These are phyloP conservation scores for Nipponacmea schrenckii DNA, from an alignment of 2,888 invertebrate genomes.

Conservation along the genomic window DNA sequence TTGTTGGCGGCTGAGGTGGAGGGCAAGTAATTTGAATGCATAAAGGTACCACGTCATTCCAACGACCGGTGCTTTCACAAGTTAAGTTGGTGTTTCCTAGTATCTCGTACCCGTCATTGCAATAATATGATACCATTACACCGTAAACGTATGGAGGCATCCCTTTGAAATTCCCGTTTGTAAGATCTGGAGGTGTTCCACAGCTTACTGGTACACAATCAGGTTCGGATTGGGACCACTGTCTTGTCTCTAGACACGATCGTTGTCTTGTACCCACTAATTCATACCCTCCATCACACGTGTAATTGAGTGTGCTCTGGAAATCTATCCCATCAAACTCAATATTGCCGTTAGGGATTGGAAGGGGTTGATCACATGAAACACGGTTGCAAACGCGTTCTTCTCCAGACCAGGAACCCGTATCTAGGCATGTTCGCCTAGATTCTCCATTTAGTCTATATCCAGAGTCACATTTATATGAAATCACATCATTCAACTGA, in stretches of 20 bases:
- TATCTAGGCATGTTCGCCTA: constrained; percentile 40
- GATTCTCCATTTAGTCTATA: constrained; percentile 48
- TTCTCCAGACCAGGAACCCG: constrained; percentile 54
- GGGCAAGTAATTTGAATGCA: constrained; percentile 47
- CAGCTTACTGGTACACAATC: constrained; percentile 43
- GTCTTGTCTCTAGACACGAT: constrained; percentile 35
- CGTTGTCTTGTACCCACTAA: constrained; percentile 35
- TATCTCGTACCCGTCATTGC: constrained; percentile 68
- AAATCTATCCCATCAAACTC: constrained; percentile 41
- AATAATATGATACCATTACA: constrained; percentile 74
- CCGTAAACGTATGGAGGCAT: constrained; percentile 31
- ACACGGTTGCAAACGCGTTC: constrained; percentile 59
- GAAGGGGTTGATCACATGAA: constrained; percentile 46
- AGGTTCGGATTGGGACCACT: constrained; percentile 48
- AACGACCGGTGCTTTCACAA: constrained; percentile 38
- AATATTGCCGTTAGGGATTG: constrained; percentile 39
- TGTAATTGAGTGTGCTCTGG: constrained; percentile 44
- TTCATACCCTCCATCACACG: constrained; percentile 48
- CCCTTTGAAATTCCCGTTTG: constrained; percentile 28
- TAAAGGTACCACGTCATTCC: constrained; percentile 41
- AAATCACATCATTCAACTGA: constrained; percentile 38
- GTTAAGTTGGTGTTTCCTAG: constrained; percentile 30
- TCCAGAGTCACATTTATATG: constrained; percentile 52
- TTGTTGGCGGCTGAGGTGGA: constrained; percentile 42
- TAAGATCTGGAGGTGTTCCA: constrained; percentile 13